Base-by-base conservation (phyloP, 2,888 invertebrate species). In the Erannis defoliaria region DNA sequence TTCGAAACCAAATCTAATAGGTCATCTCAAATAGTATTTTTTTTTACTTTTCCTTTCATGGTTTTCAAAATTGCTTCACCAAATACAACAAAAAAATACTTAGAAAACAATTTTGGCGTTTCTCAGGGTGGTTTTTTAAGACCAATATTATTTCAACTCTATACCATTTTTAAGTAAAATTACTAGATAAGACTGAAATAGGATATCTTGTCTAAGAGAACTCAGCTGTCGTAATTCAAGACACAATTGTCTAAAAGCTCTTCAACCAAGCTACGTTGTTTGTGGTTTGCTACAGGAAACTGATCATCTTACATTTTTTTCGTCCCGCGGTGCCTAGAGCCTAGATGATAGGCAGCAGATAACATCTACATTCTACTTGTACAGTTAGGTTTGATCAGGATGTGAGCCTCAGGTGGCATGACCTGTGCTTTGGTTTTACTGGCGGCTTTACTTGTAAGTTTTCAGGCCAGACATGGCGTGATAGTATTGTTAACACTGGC, bases 251-350 rank as follows among this genome's bases (percentile, higher is more conserved):
- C 19, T 23, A n/a, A 8, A 2, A 26, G 14, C 10, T 14, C 14
- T 45, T 5, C 16, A 5, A n/a, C 12, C n/a, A 19, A 19, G 33
- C 33, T 9, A 43, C 6, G 54, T 40, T 26, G 51, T 2, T 51
- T 40, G 10, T 12, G 4, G 18, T 51, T 29, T 29, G 51, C 26
- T 40, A 51, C 51, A 51, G 40, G 31, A 51, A 51, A 40, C n/a
- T 29, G 51, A 38, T 40, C 50, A 50, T 38, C 37, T 42, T 19
- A 50, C 1, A 16, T 54, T 55, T 55, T n/a, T 55, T 55, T 45
- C 45, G 43, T 37, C 35, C 33, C 16, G 43, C 55, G 16, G 23
- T 45, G 45, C n/a, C 37, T 51, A 40, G 37, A 26, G 46, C 46
- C 31, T 54, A 43, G 54, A 43, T 33, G 43, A 54, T 54, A 60